A percentile compares a stretch with the other conserved stretches of the same genome.
These are phyloP conservation scores for Rhodophaea formosa DNA, from an alignment of 2,888 invertebrate genomes.

Conservation along the genomic window DNA sequence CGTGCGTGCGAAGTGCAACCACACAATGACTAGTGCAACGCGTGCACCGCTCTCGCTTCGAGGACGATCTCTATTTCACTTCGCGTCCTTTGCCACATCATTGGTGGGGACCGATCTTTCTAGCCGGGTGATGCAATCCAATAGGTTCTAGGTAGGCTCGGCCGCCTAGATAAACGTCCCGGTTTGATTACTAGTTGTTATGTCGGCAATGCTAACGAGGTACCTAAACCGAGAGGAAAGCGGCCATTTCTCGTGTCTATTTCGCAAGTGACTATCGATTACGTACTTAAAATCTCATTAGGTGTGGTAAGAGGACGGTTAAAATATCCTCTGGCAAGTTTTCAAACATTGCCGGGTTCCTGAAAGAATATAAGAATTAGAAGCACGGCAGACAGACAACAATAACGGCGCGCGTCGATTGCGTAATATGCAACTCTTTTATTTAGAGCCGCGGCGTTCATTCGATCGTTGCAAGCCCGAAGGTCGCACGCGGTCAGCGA, in stretches of 20 bases:
- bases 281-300: conserved; percentile 18
- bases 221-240: conserved; percentile 25
- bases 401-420: conserved; percentile 50
- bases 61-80: conserved; percentile 81
- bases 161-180: conserved; percentile 55
- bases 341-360: background rate
- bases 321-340: background rate
- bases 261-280: conserved; percentile 16
- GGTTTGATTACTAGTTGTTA: conserved; percentile 53
- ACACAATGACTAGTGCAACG: conserved; percentile 79
- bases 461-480: conserved; percentile 68
- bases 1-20: conserved; percentile 78
- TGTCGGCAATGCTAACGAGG: conserved; percentile 28
- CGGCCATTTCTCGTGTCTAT: conserved; percentile 8
- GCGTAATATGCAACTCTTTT: conserved; percentile 56
- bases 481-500: conserved; percentile 76
- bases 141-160: conserved; percentile 64
- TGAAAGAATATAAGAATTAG: conserved; percentile 24
- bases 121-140: conserved; percentile 74
- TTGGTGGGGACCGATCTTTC: conserved; percentile 80
- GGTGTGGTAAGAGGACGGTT: background rate
- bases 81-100: conserved; percentile 77
- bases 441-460: conserved; percentile 54
- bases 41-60: conserved; percentile 81
- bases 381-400: conserved; percentile 39